Conservation (phyloP, 2,797 vertebrate genomes). For the Picus viridis region DNA sequence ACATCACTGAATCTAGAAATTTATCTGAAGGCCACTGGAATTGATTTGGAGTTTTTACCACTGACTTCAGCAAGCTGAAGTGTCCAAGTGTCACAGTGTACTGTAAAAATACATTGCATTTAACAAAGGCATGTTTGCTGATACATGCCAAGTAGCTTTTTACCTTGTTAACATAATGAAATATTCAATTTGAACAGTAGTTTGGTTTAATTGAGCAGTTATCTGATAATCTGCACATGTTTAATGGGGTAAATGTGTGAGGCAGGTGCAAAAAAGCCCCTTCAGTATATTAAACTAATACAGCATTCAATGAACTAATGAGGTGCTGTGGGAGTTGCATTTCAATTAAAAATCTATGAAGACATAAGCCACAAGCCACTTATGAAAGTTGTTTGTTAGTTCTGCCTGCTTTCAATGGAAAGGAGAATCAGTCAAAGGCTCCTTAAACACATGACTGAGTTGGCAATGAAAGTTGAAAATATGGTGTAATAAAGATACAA, state of each 20-base stretch:
- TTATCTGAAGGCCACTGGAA: neutral
- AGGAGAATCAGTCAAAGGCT: neutral
- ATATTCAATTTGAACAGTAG: slow-evolving; percentile 61
- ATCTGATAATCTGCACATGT: slow-evolving; percentile 22
- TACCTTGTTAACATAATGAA: slow-evolving; percentile 49
- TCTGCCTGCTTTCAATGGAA: neutral
- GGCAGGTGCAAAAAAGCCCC: slow-evolving; percentile 51
- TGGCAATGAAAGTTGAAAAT: slow-evolving; percentile 21
- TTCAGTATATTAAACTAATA: slow-evolving; percentile 63
- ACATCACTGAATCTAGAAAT: neutral
- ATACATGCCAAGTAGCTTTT: slow-evolving; percentile 39
- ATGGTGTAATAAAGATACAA: neutral
- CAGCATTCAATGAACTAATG: slow-evolving; percentile 56
- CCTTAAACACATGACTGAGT: neutral
- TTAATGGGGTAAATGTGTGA: slow-evolving; percentile 51
- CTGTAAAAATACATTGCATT: neutral
- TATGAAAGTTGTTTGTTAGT: slow-evolving; percentile 35
- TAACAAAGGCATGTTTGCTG: neutral
- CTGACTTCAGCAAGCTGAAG: neutral
- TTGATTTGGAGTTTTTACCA: neutral
- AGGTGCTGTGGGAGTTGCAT: slow-evolving; percentile 43
- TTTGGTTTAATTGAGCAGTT: slow-evolving; percentile 65
- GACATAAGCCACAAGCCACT: slow-evolving; percentile 6
- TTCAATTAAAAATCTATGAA: slow-evolving; percentile 65
- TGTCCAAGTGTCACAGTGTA: neutral